These are phyloP conservation scores for Hylaea fasciaria DNA, from an alignment of 2,888 invertebrate genomes.

Conservation along the genomic window DNA sequence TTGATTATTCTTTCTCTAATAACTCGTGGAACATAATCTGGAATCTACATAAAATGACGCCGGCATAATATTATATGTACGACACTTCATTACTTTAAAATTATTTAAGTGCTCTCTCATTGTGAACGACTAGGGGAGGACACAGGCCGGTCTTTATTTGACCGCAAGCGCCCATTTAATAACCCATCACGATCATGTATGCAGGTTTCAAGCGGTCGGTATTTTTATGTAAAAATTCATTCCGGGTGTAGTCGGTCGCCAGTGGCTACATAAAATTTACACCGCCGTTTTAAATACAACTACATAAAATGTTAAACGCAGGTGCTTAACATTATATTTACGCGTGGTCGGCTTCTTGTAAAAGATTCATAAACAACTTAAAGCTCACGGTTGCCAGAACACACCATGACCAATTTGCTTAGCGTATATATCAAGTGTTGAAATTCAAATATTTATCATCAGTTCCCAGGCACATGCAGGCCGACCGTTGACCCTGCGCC, in stretches of 20 bases:
- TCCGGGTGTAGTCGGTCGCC: conserved; percentile 45
- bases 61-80: conserved; percentile 30
- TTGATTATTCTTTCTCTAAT: conserved; percentile 43
- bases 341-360: conserved; percentile 37
- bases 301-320: conserved; percentile 20
- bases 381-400: conserved; percentile 56
- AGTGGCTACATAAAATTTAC: conserved; percentile 43
- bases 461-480: conserved; percentile 78
- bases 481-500: conserved; percentile 81
- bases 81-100: conserved; percentile 41
- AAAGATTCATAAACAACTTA: conserved; percentile 64
- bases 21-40: conserved; percentile 30
- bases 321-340: conserved; percentile 45
- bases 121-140: conserved; percentile 21
- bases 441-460: conserved; percentile 83
- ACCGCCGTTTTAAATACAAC: conserved; percentile 41
- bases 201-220: conserved; percentile 28
- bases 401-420: conserved; percentile 80
- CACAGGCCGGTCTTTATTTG: conserved; percentile 28
- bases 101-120: conserved; percentile 34
- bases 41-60: conserved; percentile 33
- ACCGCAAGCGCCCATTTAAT: conserved; percentile 40
- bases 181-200: conserved; percentile 34
- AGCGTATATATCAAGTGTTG: conserved; percentile 83
- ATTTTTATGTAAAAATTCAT: conserved; percentile 32